A percentile compares a stretch with the other conserved stretches of the same genome.
phyloP scores from a whole-genome alignment of 2,113 vertebrate genomes.

The Corythornis cristatus region DNA sequence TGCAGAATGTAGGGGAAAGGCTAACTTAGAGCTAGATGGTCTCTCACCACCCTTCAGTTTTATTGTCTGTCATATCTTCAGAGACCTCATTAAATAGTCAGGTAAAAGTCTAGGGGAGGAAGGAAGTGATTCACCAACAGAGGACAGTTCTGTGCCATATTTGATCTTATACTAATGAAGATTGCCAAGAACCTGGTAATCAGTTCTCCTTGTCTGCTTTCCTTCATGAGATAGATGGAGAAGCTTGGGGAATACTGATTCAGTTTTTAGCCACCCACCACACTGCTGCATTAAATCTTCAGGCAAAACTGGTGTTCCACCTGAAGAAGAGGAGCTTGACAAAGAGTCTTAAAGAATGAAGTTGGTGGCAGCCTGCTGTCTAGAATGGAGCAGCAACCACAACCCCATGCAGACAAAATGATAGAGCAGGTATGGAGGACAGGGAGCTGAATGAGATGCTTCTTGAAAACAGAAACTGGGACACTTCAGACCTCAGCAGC shows the following conservation, averaged over 20 bases:
- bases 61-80: neutral
- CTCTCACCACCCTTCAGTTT: neutral
- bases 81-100: neutral
- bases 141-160: neutral
- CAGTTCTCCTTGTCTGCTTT: neutral
- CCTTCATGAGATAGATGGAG: neutral
- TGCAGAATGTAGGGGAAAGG: constrained; percentile 19
- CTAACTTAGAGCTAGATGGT: neutral
- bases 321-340: neutral
- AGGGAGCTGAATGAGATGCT: neutral
- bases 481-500: neutral
- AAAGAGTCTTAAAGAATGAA: neutral
- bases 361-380: neutral
- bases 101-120: neutral
- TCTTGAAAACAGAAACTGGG: neutral
- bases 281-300: neutral
- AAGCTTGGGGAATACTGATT: neutral
- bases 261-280: neutral
- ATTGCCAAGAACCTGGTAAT: neutral
- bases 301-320: neutral
- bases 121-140: neutral
- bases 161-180: neutral
- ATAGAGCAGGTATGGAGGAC: neutral
- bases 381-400: neutral
- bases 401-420: neutral